Base-by-base conservation (phyloP, 2,888 invertebrate species). In the Alentia gelatinosa region DNA sequence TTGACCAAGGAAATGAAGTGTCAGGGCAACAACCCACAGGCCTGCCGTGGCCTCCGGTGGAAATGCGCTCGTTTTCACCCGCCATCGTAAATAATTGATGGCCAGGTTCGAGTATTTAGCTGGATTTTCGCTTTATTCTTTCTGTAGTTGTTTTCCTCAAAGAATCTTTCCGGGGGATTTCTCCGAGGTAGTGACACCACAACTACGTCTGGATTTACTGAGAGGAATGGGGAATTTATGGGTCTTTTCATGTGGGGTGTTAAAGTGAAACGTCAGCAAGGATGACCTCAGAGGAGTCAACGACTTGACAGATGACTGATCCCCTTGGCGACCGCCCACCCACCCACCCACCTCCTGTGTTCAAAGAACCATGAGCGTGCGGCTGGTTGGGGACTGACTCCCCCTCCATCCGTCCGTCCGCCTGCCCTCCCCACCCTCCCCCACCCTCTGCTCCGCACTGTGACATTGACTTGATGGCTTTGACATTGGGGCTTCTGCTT, bases 401-500 rank as follows among this genome's bases (percentile, higher is more conserved):
- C n/a, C n/a, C n/a, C 47, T 47, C 9, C 47, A 47, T 9, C 47
- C 47, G 47, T 47, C 47, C 47, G 47, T 47, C 9, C 9, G 19
- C 47, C 47, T 19, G 9, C 47, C 47, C 19, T 47, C 30, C 74
- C 74, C 30, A 74, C 74, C 37, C 39, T n/a, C 1, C 37, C 39
- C 15, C 79, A 79, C 15, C 79, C 5, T 39, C 37, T 19, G 1
- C 15, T 15, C 35, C 15, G 79, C 37, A 4, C 39, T 19, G 0
- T 79, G 79, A 37, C 79, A 79, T 79, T 79, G 4, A 79, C 39
- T 79, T 79, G 79, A 79, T 79, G 79, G 79, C 79, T 79, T 35
- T 79, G 79, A 79, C 79, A 79, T 37, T 79, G 79, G 79, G 79
- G 79, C 79, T 79, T 79, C 79, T 79, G 39, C 39, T 35, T 79